Percentiles rank a stretch among this genome's conserved stretches.
These are phyloP conservation scores for Grammomys dolichurus DNA, from an alignment of 2,113 vertebrate species.

Conservation along the genomic window DNA sequence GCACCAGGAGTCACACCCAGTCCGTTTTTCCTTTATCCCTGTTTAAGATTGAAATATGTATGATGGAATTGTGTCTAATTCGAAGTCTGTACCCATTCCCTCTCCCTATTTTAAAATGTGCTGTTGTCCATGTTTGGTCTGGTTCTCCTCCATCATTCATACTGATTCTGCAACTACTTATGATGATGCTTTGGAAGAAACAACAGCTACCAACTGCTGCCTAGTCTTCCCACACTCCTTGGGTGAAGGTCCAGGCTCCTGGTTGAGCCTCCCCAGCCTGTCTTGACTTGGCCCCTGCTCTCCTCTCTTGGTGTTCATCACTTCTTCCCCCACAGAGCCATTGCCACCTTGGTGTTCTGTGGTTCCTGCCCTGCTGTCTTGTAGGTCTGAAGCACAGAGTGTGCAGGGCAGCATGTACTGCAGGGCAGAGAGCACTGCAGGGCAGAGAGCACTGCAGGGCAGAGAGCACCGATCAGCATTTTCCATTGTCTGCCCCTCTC, in stretches of 20 bases:
- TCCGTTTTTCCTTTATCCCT: neutral
- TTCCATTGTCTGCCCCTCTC: neutral
- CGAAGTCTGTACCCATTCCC: neutral
- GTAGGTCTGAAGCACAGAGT: neutral
- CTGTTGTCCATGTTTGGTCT: neutral
- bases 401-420: neutral
- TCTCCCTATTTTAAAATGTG: neutral
- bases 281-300: neutral
- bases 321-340: neutral
- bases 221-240: neutral
- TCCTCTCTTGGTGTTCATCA: neutral
- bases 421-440: too few relatives aligned
- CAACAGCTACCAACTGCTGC: neutral
- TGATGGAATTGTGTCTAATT: neutral
- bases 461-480: too few relatives aligned
- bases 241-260: neutral
- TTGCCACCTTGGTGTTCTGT: neutral
- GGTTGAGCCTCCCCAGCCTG: neutral
- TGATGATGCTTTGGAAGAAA: neutral
- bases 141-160: neutral
- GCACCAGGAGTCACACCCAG: neutral
- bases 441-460: too few relatives aligned
- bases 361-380: neutral
- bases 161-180: neutral
- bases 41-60: neutral